Base-by-base conservation (phyloP, 2,888 invertebrate genomes). In the Ennomos quercinarius region DNA sequence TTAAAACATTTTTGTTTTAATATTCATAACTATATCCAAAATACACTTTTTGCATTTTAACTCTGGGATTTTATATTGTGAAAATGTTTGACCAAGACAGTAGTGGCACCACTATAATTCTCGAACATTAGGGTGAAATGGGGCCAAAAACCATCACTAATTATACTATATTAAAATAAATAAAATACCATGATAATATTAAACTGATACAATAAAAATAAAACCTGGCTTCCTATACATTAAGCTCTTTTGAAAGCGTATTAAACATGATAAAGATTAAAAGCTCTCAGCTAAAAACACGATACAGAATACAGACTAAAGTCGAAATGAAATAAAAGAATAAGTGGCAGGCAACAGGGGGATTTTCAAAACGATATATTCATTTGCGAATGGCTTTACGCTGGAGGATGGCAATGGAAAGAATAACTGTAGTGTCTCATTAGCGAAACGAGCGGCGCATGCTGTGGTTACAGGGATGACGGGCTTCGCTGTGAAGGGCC, bases 371-470 rank as follows among this genome's bases (percentile, higher is more conserved):
- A 45, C 34, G 43, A 62, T 63, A 56, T 53, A 45, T 47, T 52
- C 49, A 51, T 50, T 53, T 62, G 52, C 44, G 53, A 66, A 61
- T 58, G 56, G 61, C 44, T 61, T 59, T 57, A 51, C 68, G 56
- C 64, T 67, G 58, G 67, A 72, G 68, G 67, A 74, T 64, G 62
- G 72, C 71, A 74, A 71, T 74, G 64, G 70, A 71, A 73, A 72
- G 73, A 72, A 72, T 73, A 73, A 68, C 70, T 77, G 77, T 74
- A 77, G 80, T 71, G 78, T 71, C 84, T 84, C 83, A 84, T 84
- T 84, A 84, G 81, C 67, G 71, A 65, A 73, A 73, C 73, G 74
- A 77, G 74, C 76, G 77, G 76, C 67, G 76, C 81, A 76, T 78
- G 74, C 74, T 68, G 72, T 61, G 71, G 75, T 71, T 59, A 57